Base-by-base conservation (phyloP, 92 coral and sea anemone species). In the Phenganax marumi region DNA sequence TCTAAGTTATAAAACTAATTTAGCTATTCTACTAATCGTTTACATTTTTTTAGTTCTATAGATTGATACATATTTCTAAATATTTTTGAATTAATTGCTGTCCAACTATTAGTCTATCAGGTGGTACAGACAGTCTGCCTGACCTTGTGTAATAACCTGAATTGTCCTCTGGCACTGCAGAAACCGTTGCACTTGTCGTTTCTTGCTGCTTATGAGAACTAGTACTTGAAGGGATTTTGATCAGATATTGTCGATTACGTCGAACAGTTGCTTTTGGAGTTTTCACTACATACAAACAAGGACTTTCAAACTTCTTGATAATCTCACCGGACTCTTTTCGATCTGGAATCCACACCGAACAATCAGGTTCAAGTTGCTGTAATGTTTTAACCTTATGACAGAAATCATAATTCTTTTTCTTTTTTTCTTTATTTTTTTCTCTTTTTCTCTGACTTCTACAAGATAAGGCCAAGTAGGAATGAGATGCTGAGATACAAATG, bases 391-490 rank as follows among this genome's bases (percentile, higher is more conserved):
- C 72, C 17, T 46, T 52, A 64, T 80, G 85, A 52, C 85, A n/a
- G 18, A 14, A 12, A 65, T 79, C 61, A 81, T 69, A 79, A 48
- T 39, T 23, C 13, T 46, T 33, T 60, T 78, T 62, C 52, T 85
- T 78, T 65, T 50, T 33, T 24, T 50, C 48, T 85, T 85, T 22
- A 77, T 11, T 48, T 66, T 19, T 17, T 54, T 16, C 68, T 85
- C 85, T 9, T 52, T 81, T 50, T 52, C 26, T 11, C 43, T 33
- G 43, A 33, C 43, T 5, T 33, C 43, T 33, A 33, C 43, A 33
- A 33, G 43, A 33, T 86, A 53, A 16, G 87, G 86, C 86, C 83
- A 87, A 22, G 68, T 82, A 12, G 89, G 89, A 0, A 17, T 49
- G 3, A 86, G 60, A 22, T 68, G 65, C 0, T 22, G 18, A 50